Base-by-base conservation (phyloP, 2,797 vertebrate species). In the Thalassophryne amazonica region DNA sequence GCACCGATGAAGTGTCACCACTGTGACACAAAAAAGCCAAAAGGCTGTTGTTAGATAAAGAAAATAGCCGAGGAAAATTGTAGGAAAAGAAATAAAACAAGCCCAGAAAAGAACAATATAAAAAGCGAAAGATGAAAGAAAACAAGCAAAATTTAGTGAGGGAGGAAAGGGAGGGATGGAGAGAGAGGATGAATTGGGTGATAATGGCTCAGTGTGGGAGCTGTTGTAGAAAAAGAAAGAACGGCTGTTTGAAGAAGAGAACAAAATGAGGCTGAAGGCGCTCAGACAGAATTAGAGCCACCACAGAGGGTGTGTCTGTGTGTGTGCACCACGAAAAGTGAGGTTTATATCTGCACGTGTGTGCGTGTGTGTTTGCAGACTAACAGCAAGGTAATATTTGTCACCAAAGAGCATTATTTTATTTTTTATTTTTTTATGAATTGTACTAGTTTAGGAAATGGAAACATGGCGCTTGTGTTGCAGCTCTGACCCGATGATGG, bases 211-310 rank as follows among this genome's bases (percentile, higher is more conserved):
- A 74, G 80, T 85, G 80, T 76, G 83, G 85, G 79, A 79, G 85
- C 76, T 79, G 79, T 69, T 81, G 77, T 73, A 68, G 73, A 76
- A 67, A 85, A 71, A 78, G 76, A 70, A 73, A 76, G 81, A 85
- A 75, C 27, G 73, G 80, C 77, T 80, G 79, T 88, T 80, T 79
- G 82, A 87, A 80, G 81, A 86, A 83, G 75, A 78, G 80, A 88
- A 81, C 76, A 83, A 80, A 86, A 88, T 86, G 81, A 88, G 82
- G 80, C 82, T 81, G 73, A 86, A 83, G 79, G 84, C 81, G 85
- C 84, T 86, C 81, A 88, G 81, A 85, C 81, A 83, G 84, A 86
- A 86, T 88, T 86, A 86, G 84, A 84, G 80, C 78, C 78, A 83
- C 76, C 49, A 58, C 80, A 74, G 68, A 78, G 79, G 69, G 57